Evolutionary conservation across 2,113 vertebrate species (phyloP).

Genomic region (Spizaetus ornatus): DNA sequence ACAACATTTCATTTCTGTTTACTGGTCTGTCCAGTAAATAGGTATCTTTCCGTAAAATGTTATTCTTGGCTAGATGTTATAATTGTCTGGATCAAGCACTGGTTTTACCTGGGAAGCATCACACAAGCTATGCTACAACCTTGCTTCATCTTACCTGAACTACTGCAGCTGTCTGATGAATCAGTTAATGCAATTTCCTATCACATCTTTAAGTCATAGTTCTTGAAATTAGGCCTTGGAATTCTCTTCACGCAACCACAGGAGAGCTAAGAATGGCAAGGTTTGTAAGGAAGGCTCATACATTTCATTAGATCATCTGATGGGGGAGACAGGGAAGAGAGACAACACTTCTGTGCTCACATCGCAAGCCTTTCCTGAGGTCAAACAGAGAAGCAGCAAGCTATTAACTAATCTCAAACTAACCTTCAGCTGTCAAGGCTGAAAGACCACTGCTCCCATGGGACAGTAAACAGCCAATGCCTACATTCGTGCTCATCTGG

Average conservation of each 20-base stretch:
- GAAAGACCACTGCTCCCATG: background rate
- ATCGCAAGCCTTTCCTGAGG: background rate
- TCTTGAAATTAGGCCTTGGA: background rate
- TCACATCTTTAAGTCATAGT: background rate
- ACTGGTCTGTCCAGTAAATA: background rate
- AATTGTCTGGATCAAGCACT: background rate
- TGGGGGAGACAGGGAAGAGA: background rate
- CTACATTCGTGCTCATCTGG: background rate
- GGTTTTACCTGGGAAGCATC: background rate
- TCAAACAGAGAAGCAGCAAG: background rate
- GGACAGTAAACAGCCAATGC: background rate
- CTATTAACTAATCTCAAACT: background rate
- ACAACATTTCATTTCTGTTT: background rate
- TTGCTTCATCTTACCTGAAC: background rate
- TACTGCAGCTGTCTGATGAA: background rate
- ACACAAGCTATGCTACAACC: fast-evolving
- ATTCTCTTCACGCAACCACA: background rate
- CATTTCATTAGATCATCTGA: background rate
- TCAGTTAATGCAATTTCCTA: background rate
- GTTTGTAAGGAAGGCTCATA: background rate
- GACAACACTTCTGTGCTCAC: background rate
- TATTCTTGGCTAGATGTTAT: background rate
- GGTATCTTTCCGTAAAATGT: background rate
- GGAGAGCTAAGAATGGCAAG: background rate
- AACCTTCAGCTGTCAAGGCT: background rate